Conservation (phyloP, 1,140 invertebrate species). For the Eumaeus atala region DNA sequence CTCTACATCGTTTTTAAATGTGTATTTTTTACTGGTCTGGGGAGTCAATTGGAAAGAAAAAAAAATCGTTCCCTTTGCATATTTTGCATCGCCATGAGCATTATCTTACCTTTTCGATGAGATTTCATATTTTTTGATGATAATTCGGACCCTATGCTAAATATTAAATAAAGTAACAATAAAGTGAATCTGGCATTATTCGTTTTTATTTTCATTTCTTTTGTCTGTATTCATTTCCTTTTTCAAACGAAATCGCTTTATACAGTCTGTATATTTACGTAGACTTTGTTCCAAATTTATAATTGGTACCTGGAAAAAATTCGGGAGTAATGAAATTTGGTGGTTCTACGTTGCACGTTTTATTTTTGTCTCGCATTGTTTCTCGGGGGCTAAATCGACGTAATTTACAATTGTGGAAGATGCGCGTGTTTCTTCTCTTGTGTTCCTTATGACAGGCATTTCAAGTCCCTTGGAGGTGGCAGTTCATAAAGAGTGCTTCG, state of each 20-base stretch:
- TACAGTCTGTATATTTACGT: too few species aligned
- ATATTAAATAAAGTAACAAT: conserved; percentile 9
- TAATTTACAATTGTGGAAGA: neutral
- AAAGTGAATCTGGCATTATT: conserved; percentile 1
- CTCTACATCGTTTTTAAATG: neutral
- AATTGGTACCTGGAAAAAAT: neutral
- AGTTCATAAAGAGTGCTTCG: too few species aligned
- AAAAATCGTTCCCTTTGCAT: neutral
- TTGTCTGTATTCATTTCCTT: neutral
- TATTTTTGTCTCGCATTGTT: neutral
- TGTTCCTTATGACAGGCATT: neutral
- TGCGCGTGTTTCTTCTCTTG: neutral
- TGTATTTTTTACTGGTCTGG: neutral
- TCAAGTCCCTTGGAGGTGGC: neutral
- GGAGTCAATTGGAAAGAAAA: neutral
- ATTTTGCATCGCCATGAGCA: too few species aligned
- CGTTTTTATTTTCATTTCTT: conserved; percentile 3
- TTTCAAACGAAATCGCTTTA: neutral
- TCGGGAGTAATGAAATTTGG: neutral
- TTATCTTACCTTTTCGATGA: neutral
- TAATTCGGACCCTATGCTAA: neutral
- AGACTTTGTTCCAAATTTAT: neutral
- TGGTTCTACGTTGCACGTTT: neutral
- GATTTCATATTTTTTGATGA: neutral
- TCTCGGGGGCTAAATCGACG: neutral